A percentile compares a stretch with the other conserved stretches of the same genome.
Conservation (phyloP, 2,113 vertebrate species). For the Oceanodroma tethys region DNA sequence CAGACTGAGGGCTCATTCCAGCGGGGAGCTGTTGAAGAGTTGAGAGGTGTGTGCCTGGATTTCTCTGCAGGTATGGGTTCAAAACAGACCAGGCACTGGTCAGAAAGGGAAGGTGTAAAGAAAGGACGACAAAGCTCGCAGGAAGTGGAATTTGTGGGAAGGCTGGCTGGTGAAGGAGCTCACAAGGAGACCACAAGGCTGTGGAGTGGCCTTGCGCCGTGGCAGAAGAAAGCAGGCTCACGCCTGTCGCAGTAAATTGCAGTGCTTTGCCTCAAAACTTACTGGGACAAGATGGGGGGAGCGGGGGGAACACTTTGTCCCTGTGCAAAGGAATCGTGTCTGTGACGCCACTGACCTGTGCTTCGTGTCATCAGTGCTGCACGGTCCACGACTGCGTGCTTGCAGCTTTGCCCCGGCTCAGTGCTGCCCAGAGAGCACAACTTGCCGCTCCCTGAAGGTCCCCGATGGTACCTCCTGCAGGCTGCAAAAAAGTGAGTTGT, state of each 20-base stretch:
- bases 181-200: background rate
- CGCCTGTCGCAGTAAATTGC: background rate
- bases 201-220: background rate
- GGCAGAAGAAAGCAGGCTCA: background rate
- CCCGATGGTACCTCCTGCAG: background rate
- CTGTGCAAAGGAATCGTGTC: background rate
- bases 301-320: background rate
- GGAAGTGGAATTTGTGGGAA: background rate
- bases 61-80: background rate
- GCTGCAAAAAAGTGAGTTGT: background rate
- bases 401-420: background rate
- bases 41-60: background rate
- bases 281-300: background rate
- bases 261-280: background rate
- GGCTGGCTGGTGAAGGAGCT: background rate
- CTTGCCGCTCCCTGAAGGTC: fast-evolving
- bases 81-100: background rate
- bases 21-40: background rate
- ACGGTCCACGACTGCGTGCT: fast-evolving
- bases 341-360: background rate
- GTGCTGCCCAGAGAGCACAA: background rate
- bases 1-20: background rate
- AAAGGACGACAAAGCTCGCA: background rate
- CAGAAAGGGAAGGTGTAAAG: background rate
- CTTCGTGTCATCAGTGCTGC: fast-evolving